Evolutionary conservation across 2,113 vertebrate species (phyloP), one percentile per base, ranked within the genome.

Genomic region (Microtus pennsylvanicus): DNA sequence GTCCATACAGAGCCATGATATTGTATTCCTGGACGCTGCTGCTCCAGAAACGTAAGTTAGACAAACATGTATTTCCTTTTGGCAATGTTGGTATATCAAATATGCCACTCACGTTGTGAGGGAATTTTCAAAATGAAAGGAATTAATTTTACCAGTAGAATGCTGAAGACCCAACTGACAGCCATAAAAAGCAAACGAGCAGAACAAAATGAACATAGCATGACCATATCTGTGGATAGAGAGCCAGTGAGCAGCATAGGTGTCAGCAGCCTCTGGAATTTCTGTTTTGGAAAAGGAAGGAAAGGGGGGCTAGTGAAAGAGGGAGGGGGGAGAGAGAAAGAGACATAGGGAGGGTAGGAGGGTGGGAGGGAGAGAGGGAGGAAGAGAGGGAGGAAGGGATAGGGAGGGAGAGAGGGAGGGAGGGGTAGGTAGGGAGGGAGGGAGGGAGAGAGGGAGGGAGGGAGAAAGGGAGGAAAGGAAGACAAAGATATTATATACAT

Each of bases 31-130:
- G 72, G 24, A 24, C 86, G 19, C 21, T 55, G 72, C 28, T 67
- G 89, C 83, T 22, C 85, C 52, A 70, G 19, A 74, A 87, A 76
- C 38, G 30, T 83, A 89, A 92, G 50, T 13, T 28, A 94, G 42
- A 52, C 35, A 82, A 55, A 78, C 13, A 75, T 3, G n/a, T 38
- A 58, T 63, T 91, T 97, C 47, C 89, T 78, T 88, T 63, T 85
- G 58, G 26, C 13, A 75, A 7, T 81, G 42, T 80, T 3, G 14
- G 16, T 85, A 5, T 91, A 89, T 55, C 47, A 93, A 75, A 26
- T 55, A 6, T 90, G 91, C 6, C 10, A 77, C 55, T 76, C 61
- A 1, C n/a, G 11, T 67, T 70, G 50, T 7, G 33, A 89, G 82
- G 9, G 11, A 81, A 78, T 7, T 63, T 83, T 30, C 58, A 85